Evolutionary conservation across 2,113 vertebrate genomes (phyloP).

Genomic region (Ahaetulla prasina): DNA sequence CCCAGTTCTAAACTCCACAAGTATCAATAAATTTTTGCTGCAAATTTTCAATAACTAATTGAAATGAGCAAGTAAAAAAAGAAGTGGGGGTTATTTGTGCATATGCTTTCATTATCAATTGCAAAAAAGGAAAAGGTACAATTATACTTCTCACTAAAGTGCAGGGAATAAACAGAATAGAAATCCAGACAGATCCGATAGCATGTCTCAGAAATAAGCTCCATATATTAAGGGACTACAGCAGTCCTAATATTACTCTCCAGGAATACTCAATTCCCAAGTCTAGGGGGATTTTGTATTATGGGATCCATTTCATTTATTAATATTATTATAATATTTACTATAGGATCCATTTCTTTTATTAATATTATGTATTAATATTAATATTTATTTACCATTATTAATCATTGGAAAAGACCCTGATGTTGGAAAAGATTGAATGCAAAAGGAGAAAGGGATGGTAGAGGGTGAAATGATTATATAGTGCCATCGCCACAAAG

Average conservation of each 20-base stretch:
- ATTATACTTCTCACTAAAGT: neutral
- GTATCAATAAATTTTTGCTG: neutral
- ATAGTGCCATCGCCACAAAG: no score
- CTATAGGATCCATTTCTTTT: no score
- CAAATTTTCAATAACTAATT: neutral
- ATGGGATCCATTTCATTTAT: no score
- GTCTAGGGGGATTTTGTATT: neutral
- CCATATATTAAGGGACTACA: neutral
- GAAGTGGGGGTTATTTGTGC: neutral
- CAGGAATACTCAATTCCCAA: neutral
- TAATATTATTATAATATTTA: no score
- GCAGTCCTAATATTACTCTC: neutral
- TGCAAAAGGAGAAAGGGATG: no score
- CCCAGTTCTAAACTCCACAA: neutral
- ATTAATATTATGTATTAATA: no score
- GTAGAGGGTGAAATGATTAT: no score
- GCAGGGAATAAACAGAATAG: neutral
- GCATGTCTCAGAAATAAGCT: neutral
- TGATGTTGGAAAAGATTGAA: no score
- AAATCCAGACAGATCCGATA: neutral
- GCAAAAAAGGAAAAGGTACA: neutral
- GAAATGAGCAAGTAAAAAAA: neutral
- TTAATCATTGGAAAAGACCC: no score
- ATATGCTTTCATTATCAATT: neutral
- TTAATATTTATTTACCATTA: no score